Evolutionary conservation across 2,113 vertebrate species (phyloP).

Genomic region (Hucho hucho): DNA sequence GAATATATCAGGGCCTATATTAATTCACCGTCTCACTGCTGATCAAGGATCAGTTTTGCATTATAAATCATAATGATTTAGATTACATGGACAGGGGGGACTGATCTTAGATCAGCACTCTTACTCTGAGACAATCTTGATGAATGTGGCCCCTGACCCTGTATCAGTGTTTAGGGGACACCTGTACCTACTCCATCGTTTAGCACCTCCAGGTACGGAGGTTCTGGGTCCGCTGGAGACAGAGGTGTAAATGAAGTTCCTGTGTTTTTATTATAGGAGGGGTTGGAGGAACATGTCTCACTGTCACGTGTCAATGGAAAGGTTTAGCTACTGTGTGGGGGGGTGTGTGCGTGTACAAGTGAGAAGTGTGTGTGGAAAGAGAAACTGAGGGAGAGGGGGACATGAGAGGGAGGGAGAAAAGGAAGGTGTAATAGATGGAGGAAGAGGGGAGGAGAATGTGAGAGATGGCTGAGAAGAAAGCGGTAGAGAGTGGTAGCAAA

Average conservation of each 20-base stretch:
- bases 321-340: background rate
- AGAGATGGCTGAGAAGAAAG: background rate
- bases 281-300: background rate
- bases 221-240: background rate
- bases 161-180: too few relatives aligned
- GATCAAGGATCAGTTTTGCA: too few relatives aligned
- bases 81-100: too few relatives aligned
- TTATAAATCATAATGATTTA: too few relatives aligned
- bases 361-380: background rate
- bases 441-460: background rate
- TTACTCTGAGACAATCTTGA: too few relatives aligned
- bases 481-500: too few relatives aligned
- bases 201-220: background rate
- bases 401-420: constrained; percentile 18
- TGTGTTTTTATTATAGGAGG: background rate
- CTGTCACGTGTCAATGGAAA: background rate
- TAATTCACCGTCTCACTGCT: too few relatives aligned
- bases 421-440: constrained; percentile 18
- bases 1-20: too few relatives aligned
- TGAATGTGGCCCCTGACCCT: too few relatives aligned
- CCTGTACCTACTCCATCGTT: background rate
- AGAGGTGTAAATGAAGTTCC: constrained; percentile 2
- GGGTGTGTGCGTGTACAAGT: background rate
- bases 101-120: too few relatives aligned
- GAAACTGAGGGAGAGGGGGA: constrained; percentile 24